Percentiles rank a stretch among this genome's conserved stretches.
These are phyloP conservation scores for Balanococcus diminutus DNA, from an alignment of 2,888 invertebrate genomes.

Conservation along the genomic window DNA sequence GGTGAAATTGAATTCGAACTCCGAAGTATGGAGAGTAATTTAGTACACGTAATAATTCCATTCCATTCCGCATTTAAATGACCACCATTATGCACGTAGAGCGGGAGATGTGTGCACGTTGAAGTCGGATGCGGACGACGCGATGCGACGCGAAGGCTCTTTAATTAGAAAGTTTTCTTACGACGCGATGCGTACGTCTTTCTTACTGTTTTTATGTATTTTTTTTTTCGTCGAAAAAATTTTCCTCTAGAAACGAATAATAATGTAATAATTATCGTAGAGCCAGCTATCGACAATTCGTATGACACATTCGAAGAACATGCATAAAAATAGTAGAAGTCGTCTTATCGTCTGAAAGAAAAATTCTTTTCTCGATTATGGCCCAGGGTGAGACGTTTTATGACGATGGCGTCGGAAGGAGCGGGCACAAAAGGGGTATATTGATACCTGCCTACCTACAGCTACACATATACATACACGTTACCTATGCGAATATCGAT, in stretches of 20 bases:
- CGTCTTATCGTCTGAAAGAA: neutral
- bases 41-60: constrained; percentile 1
- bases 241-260: neutral
- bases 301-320: too few relatives aligned
- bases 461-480: too few relatives aligned
- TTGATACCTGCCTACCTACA: neutral
- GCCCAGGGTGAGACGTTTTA: neutral
- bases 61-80: neutral
- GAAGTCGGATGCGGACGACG: too few relatives aligned
- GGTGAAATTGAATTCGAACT: constrained; percentile 8
- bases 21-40: neutral
- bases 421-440: neutral
- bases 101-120: too few relatives aligned
- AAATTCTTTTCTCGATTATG: neutral
- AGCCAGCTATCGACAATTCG: neutral
- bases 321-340: neutral
- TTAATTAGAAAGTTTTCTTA: neutral
- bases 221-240: neutral
- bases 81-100: neutral
- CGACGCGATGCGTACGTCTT: too few relatives aligned
- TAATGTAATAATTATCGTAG: neutral
- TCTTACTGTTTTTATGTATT: too few relatives aligned
- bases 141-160: neutral
- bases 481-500: neutral
- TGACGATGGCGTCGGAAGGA: neutral